Conservation (phyloP, 2,888 invertebrate species). For the Cheilosia variabilis region DNA sequence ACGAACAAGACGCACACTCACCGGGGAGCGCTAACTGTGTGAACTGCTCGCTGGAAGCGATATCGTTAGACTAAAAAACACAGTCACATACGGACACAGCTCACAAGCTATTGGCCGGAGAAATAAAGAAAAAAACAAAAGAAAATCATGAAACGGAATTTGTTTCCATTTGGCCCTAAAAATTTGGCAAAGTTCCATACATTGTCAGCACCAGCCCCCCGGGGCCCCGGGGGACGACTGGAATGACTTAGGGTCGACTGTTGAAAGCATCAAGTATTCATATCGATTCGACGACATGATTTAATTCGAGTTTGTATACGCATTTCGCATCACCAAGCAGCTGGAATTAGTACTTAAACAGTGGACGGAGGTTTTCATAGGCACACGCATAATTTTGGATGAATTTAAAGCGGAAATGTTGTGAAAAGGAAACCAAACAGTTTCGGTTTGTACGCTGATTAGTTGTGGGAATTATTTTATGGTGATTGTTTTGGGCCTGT, state of each 20-base stretch:
- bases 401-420: not conserved
- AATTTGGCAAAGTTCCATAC: constrained; percentile 70
- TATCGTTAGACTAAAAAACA: constrained; percentile 64
- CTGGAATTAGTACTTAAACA: constrained; percentile 52
- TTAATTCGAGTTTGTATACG: constrained; percentile 51
- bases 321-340: constrained; percentile 65
- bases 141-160: not conserved
- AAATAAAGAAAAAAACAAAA: constrained; percentile 5
- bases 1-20: not conserved
- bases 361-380: constrained; percentile 25
- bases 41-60: constrained; percentile 63
- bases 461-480: too few relatives aligned
- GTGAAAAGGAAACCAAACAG: too few relatives aligned
- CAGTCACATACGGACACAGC: constrained; percentile 23
- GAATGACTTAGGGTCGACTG: constrained; percentile 23
- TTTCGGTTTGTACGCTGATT: too few relatives aligned
- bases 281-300: constrained; percentile 71
- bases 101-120: constrained; percentile 38
- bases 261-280: constrained; percentile 62
- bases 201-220: constrained; percentile 27
- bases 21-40: constrained; percentile 17
- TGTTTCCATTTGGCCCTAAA: constrained; percentile 61
- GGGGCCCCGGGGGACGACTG: not conserved
- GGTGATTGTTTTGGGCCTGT: too few relatives aligned
- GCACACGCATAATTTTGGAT: not conserved